phyloP scores from a whole-genome alignment of 2,888 invertebrate species.

The Trilocha varians region DNA sequence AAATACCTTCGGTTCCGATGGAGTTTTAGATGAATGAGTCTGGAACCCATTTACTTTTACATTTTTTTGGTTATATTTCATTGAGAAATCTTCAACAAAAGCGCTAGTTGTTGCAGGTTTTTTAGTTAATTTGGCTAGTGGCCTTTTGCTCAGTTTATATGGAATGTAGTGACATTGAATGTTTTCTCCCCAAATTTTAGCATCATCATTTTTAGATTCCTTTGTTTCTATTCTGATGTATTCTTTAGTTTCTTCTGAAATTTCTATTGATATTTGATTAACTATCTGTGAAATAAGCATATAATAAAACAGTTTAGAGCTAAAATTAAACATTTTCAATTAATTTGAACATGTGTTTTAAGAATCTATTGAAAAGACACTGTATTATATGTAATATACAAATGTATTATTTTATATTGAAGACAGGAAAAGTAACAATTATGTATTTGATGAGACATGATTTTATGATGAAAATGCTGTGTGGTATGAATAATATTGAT shows the following conservation, averaged over 20 bases:
- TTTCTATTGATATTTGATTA: constrained; percentile 47
- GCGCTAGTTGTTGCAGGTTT: constrained; percentile 47
- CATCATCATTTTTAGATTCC: constrained; percentile 39
- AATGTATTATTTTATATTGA: too few relatives aligned
- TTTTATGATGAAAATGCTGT: too few relatives aligned
- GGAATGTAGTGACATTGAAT: constrained; percentile 56
- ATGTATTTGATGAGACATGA: too few relatives aligned
- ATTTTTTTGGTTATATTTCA: constrained; percentile 49
- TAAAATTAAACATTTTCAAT: too few relatives aligned
- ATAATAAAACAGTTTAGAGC: too few relatives aligned
- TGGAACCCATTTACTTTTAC: constrained; percentile 13
- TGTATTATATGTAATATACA: constrained; percentile 10
- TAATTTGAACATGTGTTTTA: too few relatives aligned
- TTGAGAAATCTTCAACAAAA: constrained; percentile 62
- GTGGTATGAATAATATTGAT: too few relatives aligned
- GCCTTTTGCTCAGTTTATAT: constrained; percentile 48
- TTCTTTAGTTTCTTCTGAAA: constrained; percentile 63
- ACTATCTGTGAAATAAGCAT: too few relatives aligned
- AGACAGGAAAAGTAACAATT: too few relatives aligned
- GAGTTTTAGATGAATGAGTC: constrained; percentile 13
- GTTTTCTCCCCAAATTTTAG: constrained; percentile 60
- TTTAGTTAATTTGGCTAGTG: constrained; percentile 45
- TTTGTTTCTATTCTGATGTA: constrained; percentile 46
- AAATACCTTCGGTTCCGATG: constrained; percentile 38
- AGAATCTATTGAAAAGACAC: too few relatives aligned